Base-by-base conservation (phyloP, 2,797 vertebrate genomes). In the Lithobates sylvaticus region DNA sequence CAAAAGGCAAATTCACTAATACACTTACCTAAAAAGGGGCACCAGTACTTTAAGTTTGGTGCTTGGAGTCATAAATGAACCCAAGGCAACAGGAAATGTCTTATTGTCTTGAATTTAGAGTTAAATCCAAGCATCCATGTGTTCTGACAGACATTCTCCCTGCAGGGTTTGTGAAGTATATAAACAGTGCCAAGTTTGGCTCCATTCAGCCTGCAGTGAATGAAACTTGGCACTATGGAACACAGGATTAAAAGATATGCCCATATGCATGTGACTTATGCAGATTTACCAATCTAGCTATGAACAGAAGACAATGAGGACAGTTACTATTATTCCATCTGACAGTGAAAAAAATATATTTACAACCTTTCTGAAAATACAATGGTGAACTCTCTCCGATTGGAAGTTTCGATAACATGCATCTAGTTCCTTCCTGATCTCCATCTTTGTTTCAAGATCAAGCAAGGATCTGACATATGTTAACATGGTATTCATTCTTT, bases 11-110 rank as follows among this genome's bases (percentile, higher is more conserved):
- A 61, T 21, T 61, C 5, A 23, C 65, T 67, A 67, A 67, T 10
- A 6, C 10, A 26, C 27, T 67, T 67, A 26, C 27, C 65, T 67
- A 67, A 67, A 5, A 61, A 23, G 21, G 3, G 9, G 9, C 26
- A 67, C 27, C n/a, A 67, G 65, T 67, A 15, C 70, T 39, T 34
- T 29, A 44, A 76, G 73, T 27, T 27, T 27, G 54, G 21, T 47
- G 73, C 26, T 27, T 44, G 27, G 23, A 83, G 6, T 80, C 0
- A 1, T 0, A 26, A 8, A 27, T 3, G 0, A 0, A 84, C n/a
- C 71, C 29, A 64, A 61, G 71, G 50, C 36, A 65, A 29, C 13
- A 32, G 27, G 44, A 12, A 27, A 29, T 80, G 58, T 70, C 12
- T 47, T 29, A 68, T 80, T 29, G 16, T 8, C 44, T 44, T 69